Conservation (phyloP, 2,113 vertebrate species). For the Camelus bactrianus region DNA sequence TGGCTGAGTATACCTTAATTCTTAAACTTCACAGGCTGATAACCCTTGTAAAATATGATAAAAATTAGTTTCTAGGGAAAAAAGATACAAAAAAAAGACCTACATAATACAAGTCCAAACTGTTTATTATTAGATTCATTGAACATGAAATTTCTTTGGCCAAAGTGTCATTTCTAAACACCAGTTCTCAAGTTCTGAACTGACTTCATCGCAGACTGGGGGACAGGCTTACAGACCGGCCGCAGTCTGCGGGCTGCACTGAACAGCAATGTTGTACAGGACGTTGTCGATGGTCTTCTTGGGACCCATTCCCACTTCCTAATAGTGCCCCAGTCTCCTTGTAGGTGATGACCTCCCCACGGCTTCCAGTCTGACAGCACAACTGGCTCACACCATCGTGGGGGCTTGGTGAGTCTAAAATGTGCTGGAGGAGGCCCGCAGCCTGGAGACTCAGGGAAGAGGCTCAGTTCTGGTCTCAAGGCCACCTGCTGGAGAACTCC, state of each 20-base stretch:
- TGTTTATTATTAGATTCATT: neutral
- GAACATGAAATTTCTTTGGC: neutral
- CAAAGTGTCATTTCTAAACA: neutral
- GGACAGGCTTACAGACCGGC: neutral
- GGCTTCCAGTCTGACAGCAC: no score
- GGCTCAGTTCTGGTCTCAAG: no score
- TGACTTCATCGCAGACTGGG: neutral
- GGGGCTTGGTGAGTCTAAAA: neutral
- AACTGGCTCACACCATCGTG: neutral
- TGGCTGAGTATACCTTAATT: neutral
- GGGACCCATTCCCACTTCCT: neutral
- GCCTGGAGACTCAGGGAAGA: neutral
- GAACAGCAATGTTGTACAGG: neutral
- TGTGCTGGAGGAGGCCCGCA: neutral
- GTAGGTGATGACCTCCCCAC: neutral
- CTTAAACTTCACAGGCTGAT: neutral
- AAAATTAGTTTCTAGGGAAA: conserved; percentile 16
- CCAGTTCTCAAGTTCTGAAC: neutral
- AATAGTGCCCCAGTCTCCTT: neutral
- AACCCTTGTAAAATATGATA: neutral
- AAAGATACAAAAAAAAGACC: neutral
- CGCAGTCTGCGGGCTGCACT: neutral
- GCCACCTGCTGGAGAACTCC: neutral
- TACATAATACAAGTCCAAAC: neutral
- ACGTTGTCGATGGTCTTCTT: neutral